Percentiles rank a stretch among this genome's conserved stretches.
phyloP scores from a whole-genome alignment of 2,888 invertebrate genomes.

The Spodoptera picta region DNA sequence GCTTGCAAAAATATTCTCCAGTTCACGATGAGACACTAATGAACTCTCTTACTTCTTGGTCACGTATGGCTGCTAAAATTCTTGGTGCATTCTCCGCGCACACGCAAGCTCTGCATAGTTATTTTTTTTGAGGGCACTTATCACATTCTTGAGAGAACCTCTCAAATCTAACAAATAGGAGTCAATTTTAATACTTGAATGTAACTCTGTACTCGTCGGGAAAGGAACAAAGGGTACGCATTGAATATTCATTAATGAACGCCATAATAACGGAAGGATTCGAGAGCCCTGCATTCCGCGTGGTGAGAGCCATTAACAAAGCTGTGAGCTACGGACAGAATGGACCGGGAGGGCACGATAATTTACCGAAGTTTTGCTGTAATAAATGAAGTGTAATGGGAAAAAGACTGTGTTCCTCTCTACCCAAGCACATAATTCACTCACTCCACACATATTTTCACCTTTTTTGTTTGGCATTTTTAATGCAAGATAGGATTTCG shows the following conservation, averaged over 20 bases:
- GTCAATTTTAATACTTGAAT: constrained; percentile 60
- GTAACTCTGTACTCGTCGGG: constrained; percentile 49
- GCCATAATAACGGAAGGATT: constrained; percentile 66
- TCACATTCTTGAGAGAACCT: constrained; percentile 41
- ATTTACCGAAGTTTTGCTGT: constrained; percentile 62
- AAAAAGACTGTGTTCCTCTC: constrained; percentile 21
- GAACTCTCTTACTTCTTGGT: constrained; percentile 60
- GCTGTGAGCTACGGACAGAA: constrained; percentile 58
- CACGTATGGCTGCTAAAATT: constrained; percentile 66
- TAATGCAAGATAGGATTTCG: too few relatives aligned
- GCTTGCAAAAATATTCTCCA: constrained; percentile 52
- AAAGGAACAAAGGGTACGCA: constrained; percentile 63
- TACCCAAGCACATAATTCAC: constrained; percentile 15
- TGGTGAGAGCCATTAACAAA: constrained; percentile 67
- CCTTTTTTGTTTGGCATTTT: not conserved
- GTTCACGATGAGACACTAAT: constrained; percentile 61
- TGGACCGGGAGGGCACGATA: constrained; percentile 60
- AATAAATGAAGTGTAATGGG: constrained; percentile 58
- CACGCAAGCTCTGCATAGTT: constrained; percentile 59
- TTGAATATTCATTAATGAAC: constrained; percentile 72
- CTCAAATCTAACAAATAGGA: constrained; percentile 54
- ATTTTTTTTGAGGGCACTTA: constrained; percentile 45
- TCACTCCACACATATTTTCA: not conserved
- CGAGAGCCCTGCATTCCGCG: constrained; percentile 65
- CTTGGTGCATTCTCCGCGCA: constrained; percentile 51